Evolutionary conservation across 2,113 vertebrate genomes (phyloP).

Genomic region (Pituophis catenifer): DNA sequence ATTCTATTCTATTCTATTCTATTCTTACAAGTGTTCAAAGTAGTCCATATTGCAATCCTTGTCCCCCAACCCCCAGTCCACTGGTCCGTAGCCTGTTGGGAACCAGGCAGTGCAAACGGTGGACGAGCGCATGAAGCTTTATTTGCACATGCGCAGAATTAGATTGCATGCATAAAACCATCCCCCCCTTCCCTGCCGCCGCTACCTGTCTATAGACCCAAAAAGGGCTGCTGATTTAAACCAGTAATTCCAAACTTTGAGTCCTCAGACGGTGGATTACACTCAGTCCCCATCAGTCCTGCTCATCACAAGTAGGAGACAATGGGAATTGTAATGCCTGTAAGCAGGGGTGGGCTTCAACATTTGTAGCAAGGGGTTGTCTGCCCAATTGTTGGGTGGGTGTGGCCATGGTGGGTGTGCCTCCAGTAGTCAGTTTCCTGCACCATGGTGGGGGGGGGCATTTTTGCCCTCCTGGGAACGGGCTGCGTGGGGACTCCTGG

Average conservation of each 20-base stretch:
- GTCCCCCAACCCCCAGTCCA: neutral
- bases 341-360: no score
- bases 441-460: no score
- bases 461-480: no score
- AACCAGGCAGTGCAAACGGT: neutral
- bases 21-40: neutral
- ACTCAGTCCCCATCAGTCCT: neutral
- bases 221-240: neutral
- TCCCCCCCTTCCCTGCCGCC: no score
- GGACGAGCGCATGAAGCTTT: accelerated
- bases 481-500: no score
- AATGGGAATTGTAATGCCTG: neutral
- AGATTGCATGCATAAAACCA: neutral
- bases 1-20: no score
- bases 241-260: neutral
- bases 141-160: neutral
- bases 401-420: no score
- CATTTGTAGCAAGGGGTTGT: no score
- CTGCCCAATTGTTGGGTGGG: no score
- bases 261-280: neutral
- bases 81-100: neutral
- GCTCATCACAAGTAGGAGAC: no score
- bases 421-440: no score
- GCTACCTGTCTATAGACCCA: neutral
- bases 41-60: neutral